Evolutionary conservation across 2,797 vertebrate genomes (phyloP).

Genomic region (Melanotaenia pygmaea): DNA sequence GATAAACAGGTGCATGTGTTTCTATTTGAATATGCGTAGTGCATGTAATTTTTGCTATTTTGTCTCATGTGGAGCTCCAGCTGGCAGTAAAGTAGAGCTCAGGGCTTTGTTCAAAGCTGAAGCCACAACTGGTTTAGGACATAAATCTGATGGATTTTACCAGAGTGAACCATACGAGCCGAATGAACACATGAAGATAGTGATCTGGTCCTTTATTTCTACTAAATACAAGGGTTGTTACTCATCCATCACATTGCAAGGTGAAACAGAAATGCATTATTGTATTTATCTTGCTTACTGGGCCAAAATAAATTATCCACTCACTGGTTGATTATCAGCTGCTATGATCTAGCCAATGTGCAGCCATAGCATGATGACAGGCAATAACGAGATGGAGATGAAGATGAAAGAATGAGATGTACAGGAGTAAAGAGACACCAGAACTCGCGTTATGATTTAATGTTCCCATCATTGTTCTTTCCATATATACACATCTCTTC

Average conservation of each 20-base stretch:
- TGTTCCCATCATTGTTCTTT: conserved; percentile 9
- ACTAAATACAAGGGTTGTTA: conserved; percentile 10
- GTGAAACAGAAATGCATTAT: conserved; percentile 39
- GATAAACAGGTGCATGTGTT: conserved; percentile 42
- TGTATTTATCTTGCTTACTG: conserved; percentile 33
- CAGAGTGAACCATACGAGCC: conserved; percentile 31
- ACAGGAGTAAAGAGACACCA: neutral
- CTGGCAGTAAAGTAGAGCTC: neutral
- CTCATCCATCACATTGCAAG: conserved; percentile 50
- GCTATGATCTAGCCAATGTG: conserved; percentile 50
- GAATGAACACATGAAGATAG: conserved; percentile 30
- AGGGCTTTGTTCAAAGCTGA: conserved; percentile 26
- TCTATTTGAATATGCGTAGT: neutral
- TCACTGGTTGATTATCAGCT: conserved; percentile 59
- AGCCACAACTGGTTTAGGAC: conserved; percentile 34
- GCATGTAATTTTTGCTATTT: conserved; percentile 31
- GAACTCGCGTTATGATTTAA: conserved; percentile 1
- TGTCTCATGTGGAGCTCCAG: neutral
- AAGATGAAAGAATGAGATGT: conserved; percentile 45
- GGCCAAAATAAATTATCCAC: conserved; percentile 45
- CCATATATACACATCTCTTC: neutral
- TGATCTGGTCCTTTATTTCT: conserved; percentile 1
- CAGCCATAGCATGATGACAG: conserved; percentile 30
- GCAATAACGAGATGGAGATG: conserved; percentile 30
- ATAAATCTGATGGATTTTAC: conserved; percentile 47